phyloP scores from a whole-genome alignment of 2,797 vertebrate species.

The Leptoclinus maculatus region DNA sequence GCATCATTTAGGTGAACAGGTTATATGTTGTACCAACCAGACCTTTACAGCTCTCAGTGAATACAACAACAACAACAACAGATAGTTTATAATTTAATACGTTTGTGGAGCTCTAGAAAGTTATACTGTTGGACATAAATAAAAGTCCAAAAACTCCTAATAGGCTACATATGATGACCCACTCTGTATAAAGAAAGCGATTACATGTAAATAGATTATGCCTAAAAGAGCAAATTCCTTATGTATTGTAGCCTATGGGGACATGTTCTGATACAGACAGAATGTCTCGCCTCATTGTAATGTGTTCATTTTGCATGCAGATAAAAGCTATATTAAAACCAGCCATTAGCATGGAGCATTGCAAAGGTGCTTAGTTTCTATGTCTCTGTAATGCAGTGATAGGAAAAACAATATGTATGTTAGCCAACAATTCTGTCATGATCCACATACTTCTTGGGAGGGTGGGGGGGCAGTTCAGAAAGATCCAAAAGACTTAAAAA shows the following conservation, averaged over 20 bases:
- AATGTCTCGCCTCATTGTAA: neutral
- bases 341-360: neutral
- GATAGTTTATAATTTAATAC: slow-evolving; percentile 1
- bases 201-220: neutral
- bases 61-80: neutral
- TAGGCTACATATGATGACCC: neutral
- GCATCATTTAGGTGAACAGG: neutral
- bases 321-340: neutral
- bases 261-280: slow-evolving; percentile 1
- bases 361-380: neutral
- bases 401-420: neutral
- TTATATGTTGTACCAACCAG: neutral
- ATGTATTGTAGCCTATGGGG: neutral
- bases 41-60: neutral
- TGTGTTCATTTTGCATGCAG: slow-evolving; percentile 7
- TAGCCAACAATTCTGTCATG: neutral
- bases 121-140: neutral
- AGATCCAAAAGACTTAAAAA: slow-evolving; percentile 41
- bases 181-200: slow-evolving; percentile 1
- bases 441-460: slow-evolving; percentile 28
- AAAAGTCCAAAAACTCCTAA: neutral
- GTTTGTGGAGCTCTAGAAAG: neutral
- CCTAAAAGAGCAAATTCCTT: slow-evolving; percentile 1
- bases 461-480: slow-evolving; percentile 7
- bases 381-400: neutral